Base-by-base conservation (phyloP, 1,140 invertebrate species). In the Procambarus virginalis region DNA sequence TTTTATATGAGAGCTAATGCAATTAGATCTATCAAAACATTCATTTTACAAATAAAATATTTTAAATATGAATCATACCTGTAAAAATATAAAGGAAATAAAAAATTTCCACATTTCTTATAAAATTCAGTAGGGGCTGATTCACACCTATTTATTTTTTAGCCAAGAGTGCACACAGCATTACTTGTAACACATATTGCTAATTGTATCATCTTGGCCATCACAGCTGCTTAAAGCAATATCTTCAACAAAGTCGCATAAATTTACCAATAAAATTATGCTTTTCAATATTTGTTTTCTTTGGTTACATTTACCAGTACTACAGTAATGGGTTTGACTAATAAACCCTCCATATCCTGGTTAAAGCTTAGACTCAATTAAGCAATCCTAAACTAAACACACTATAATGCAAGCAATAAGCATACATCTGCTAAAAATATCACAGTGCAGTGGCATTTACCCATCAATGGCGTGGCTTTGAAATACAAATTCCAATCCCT, bases 401-500 rank as follows among this genome's bases (percentile, higher is more conserved):
- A 17, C 4, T 73, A 46, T 68, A 17, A 48, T 64, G n/a, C 48
- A 82, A 82, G 80, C 80, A 68, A 51, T 60, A 82, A 82, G 80
- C 80, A 82, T 82, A 64, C 48, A 82, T 82, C 68, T 82, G 80
- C 80, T 82, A 64, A 82, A 82, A 82, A 82, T 82, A 82, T 82
- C 80, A 82, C 80, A 82, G 80, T 82, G 80, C 80, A 82, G 60
- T 55, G 80, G 80, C 80, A 82, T 82, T 68, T 64, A 82, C 22
- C 80, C 80, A 82, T 46, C 58, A 82, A 55, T 68, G 68, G 58
- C 58, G 20, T 82, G 80, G 80, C 68, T 82, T 68, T 82, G 34
- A 68, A 46, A 82, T 82, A 64, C 58, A 68, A 68, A 78, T 48
- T 82, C 45, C 80, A 82, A 73, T 68, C 80, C 58, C 14, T 68